These are phyloP conservation scores for Papilio gigon DNA, from an alignment of 2,888 invertebrate genomes.

Conservation along the genomic window DNA sequence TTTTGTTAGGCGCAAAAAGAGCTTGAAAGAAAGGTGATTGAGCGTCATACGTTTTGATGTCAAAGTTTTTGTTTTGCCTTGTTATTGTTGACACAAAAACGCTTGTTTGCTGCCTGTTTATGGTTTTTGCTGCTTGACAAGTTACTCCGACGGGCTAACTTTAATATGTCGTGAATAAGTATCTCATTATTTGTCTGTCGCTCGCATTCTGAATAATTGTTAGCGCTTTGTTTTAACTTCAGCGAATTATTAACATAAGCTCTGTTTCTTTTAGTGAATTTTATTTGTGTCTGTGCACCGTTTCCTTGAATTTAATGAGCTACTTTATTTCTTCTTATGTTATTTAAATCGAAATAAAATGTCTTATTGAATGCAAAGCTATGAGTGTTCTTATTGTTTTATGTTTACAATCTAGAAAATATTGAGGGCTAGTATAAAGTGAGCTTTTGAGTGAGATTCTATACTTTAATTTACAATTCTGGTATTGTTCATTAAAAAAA, in stretches of 20 bases:
- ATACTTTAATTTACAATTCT: too few relatives aligned
- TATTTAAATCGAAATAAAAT: background rate
- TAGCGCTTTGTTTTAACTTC: constrained; percentile 42
- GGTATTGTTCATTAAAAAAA: background rate
- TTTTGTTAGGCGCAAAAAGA: constrained; percentile 63
- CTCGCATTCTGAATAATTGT: constrained; percentile 48
- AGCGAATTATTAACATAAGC: constrained; percentile 34
- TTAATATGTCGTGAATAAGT: constrained; percentile 75
- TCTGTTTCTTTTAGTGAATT: constrained; percentile 38
- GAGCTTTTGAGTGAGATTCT: too few relatives aligned
- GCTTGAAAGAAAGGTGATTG: constrained; percentile 57
- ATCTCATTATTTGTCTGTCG: constrained; percentile 67
- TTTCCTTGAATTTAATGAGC: constrained; percentile 15
- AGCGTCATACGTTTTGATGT: constrained; percentile 77
- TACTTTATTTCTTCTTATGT: background rate
- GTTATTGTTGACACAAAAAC: constrained; percentile 72
- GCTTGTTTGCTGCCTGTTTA: constrained; percentile 66
- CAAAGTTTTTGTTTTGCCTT: constrained; percentile 66
- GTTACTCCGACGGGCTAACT: constrained; percentile 64
- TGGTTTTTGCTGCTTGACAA: constrained; percentile 76
- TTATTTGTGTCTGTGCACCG: background rate
- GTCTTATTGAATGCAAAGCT: background rate
- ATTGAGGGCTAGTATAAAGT: background rate
- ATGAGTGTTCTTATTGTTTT: background rate
- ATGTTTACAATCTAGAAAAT: background rate